These are phyloP conservation scores for Whitmania pigra DNA, from an alignment of 1,140 invertebrate genomes.

Conservation along the genomic window DNA sequence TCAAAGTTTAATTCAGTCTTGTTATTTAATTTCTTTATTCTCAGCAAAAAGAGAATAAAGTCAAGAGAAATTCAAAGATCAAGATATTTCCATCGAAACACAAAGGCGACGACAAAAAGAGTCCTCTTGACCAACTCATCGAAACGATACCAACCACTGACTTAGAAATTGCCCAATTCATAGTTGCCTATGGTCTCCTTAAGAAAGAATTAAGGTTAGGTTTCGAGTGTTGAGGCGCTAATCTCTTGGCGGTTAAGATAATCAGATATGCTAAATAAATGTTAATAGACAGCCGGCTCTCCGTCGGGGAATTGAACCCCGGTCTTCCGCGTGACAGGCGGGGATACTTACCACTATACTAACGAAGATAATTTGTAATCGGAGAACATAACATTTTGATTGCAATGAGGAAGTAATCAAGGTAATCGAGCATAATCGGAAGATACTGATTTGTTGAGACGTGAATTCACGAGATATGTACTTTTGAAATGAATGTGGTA, in stretches of 20 bases:
- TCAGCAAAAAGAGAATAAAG: not conserved
- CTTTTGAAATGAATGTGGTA: too few relatives aligned
- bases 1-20: not conserved
- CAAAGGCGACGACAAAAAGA: not conserved
- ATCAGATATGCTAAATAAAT: too few relatives aligned
- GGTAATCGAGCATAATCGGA: not conserved
- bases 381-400: not conserved
- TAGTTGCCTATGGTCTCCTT: constrained; percentile 24
- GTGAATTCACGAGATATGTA: too few relatives aligned
- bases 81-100: not conserved
- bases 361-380: not conserved
- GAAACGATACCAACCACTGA: constrained; percentile 13
- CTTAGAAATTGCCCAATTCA: constrained; percentile 22
- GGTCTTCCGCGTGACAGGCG: too few relatives aligned
- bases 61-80: not conserved
- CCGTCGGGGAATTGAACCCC: too few relatives aligned
- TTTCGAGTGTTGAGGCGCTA: not conserved
- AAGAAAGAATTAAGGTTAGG: constrained; percentile 22
- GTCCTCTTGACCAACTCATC: not conserved
- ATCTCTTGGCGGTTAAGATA: too few relatives aligned
- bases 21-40: not conserved
- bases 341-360: not conserved
- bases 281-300: too few relatives aligned
- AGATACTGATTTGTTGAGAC: too few relatives aligned
- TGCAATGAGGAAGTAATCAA: not conserved